Evolutionary conservation across 2,113 vertebrate species (phyloP).

Genomic region (Bostrychus sinensis): DNA sequence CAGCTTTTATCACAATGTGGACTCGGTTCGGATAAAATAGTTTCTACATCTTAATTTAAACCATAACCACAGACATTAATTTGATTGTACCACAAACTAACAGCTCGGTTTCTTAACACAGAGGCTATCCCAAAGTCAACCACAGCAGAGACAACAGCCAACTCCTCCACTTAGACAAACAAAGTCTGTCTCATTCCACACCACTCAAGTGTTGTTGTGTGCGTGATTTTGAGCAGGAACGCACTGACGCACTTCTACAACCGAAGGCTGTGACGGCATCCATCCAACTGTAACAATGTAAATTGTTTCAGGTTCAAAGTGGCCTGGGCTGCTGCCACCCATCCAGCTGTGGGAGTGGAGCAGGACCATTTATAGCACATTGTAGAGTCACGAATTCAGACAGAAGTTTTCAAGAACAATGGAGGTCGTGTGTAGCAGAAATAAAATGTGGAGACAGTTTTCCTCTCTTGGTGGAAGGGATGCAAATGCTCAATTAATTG

Average conservation of each 20-base stretch:
- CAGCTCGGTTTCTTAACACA: constrained; percentile 47
- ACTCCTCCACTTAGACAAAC: constrained; percentile 61
- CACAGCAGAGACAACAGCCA: constrained; percentile 42
- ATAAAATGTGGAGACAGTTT: constrained; percentile 10
- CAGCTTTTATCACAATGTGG: constrained; percentile 20
- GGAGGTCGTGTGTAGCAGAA: constrained; percentile 26
- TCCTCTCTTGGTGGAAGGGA: constrained; percentile 2
- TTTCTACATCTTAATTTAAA: constrained; percentile 28
- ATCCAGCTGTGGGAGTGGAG: constrained; percentile 52
- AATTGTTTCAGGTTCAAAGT: constrained; percentile 69
- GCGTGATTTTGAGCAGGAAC: constrained; percentile 31
- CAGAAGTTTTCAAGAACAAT: constrained; percentile 45
- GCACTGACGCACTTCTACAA: constrained; percentile 26
- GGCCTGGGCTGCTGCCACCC: constrained; percentile 49
- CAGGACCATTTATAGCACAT: constrained; percentile 53
- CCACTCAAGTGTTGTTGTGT: constrained; percentile 14
- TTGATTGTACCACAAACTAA: constrained; percentile 50
- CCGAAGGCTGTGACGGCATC: constrained; percentile 39
- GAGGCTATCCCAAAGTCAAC: constrained; percentile 67
- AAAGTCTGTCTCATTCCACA: constrained; percentile 45
- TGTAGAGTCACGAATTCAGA: constrained; percentile 31
- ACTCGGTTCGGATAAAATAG: constrained; percentile 40
- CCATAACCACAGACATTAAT: constrained; percentile 29
- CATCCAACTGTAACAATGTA: constrained; percentile 71
- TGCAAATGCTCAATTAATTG: constrained; percentile 13